Evolutionary conservation across 2,797 vertebrate species (phyloP).

Genomic region (Phylloscopus collybita): DNA sequence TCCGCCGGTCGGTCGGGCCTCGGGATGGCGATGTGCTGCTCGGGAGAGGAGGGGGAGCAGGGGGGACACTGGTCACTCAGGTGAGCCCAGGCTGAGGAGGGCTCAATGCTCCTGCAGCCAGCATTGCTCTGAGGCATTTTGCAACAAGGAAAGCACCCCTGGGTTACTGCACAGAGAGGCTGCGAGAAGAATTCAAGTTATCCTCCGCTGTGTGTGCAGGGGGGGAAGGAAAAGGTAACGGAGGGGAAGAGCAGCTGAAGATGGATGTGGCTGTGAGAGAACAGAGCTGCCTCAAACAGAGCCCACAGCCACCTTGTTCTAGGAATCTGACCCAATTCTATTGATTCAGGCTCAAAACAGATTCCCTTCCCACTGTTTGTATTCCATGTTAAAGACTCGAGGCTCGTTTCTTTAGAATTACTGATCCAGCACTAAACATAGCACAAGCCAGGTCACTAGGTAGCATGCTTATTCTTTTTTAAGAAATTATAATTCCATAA

Average conservation of each 20-base stretch:
- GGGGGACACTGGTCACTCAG: background rate
- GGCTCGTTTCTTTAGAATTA: background rate
- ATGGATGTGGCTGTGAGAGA: background rate
- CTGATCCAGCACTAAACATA: slow-evolving; percentile 33
- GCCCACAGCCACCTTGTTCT: background rate
- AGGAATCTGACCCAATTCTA: slow-evolving; percentile 18
- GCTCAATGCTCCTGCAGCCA: fast-evolving
- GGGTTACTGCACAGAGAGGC: background rate
- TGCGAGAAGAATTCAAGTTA: fast-evolving
- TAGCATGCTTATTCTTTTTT: slow-evolving; percentile 20
- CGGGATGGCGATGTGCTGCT: slow-evolving; percentile 93
- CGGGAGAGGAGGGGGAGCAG: background rate
- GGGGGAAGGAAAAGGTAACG: background rate
- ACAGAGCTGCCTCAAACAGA: background rate
- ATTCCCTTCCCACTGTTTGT: background rate
- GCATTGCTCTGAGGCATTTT: fast-evolving
- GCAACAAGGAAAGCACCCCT: background rate
- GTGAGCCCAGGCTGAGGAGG: background rate
- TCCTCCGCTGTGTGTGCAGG: fast-evolving
- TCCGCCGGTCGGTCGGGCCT: slow-evolving; percentile 86
- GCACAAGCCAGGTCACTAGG: background rate
- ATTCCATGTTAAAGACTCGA: background rate
- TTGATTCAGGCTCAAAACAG: background rate
- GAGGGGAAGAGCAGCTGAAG: background rate
- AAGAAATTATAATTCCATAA: slow-evolving; percentile 49